Evolutionary conservation across 2,888 invertebrate genomes (phyloP).

Genomic region (Parelbella ahira): DNA sequence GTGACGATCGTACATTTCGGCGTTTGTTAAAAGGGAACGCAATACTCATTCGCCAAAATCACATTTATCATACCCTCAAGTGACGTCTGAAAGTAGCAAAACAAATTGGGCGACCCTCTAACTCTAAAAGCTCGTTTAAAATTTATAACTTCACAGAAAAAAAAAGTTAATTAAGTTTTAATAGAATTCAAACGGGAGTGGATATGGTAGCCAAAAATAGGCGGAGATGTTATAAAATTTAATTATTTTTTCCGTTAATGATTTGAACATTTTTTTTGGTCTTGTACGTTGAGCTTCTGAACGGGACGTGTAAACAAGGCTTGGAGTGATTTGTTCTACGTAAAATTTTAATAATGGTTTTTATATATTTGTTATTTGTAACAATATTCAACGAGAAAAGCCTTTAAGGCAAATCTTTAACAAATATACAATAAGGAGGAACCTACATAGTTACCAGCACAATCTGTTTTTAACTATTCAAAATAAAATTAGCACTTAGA

Average conservation of each 20-base stretch:
- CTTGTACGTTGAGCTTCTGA: conserved; percentile 45
- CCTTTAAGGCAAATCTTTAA: too few species aligned
- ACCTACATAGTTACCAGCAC: too few species aligned
- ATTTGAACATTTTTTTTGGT: conserved; percentile 47
- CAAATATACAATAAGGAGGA: too few species aligned
- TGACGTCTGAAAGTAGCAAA: conserved; percentile 79
- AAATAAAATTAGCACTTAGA: too few species aligned
- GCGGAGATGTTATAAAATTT: conserved; percentile 78
- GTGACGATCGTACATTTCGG: conserved; percentile 60
- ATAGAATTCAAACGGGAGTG: conserved; percentile 78
- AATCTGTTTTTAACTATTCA: too few species aligned
- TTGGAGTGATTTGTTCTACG: conserved; percentile 13
- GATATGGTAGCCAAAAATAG: conserved; percentile 79
- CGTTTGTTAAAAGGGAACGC: conserved; percentile 56
- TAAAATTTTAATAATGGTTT: conserved; percentile 5
- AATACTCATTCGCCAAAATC: conserved; percentile 63
- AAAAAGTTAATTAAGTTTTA: conserved; percentile 80
- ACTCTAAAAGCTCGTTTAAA: conserved; percentile 62
- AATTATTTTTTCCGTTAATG: conserved; percentile 71
- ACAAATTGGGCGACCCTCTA: conserved; percentile 67
- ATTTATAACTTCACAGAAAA: conserved; percentile 63
- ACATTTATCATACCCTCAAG: conserved; percentile 75
- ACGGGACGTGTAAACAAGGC: conserved; percentile 66
- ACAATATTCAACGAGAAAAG: too few species aligned
- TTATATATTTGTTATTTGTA: too few species aligned